Evolutionary conservation across 2,888 invertebrate genomes (phyloP), one percentile per base, ranked within the genome.

Genomic region (Altica lythri): DNA sequence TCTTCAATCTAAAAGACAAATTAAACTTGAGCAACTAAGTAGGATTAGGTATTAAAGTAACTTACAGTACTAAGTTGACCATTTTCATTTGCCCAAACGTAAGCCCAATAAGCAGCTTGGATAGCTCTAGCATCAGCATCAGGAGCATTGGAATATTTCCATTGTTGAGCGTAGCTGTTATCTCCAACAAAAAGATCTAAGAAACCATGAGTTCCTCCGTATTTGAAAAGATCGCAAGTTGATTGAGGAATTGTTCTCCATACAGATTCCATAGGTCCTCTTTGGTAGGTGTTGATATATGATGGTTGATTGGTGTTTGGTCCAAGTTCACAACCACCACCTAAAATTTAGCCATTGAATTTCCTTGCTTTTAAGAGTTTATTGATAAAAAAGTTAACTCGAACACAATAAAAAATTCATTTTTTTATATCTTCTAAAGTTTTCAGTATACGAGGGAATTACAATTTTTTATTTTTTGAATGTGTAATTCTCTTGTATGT

Each of bases 61-160:
- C 34, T 35, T 18, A 57, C 47, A n/a, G 30, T 10, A 18, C 46
- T 14, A 2, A 43, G n/a, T 29, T 57, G 44, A 13, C 63, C 62
- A 25, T 43, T 53, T 9, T 34, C 56, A 4, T 37, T 52, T 4
- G 66, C 66, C 65, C 65, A 66, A 14, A 45, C 18, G 10, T 53
- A 46, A 25, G 67, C 63, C 63, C 66, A 64, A 46, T 55, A 65
- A 32, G 64, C 61, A 14, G 63, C 61, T 61, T 67, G 61, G 37
- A 67, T 40, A 14, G 65, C 59, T 56, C 68, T 55, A 30, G 67
- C 58, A 38, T 66, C 65, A 38, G 67, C 65, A 49, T 67, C 63
- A 38, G 67, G 63, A 42, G 64, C 64, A 43, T 62, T 59, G 4
- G 63, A 61, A 51, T 57, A 66, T 46, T 61, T 60, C 61, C 63